These are phyloP conservation scores for Coleophora deauratella DNA, from an alignment of 2,888 invertebrate species.

Conservation along the genomic window DNA sequence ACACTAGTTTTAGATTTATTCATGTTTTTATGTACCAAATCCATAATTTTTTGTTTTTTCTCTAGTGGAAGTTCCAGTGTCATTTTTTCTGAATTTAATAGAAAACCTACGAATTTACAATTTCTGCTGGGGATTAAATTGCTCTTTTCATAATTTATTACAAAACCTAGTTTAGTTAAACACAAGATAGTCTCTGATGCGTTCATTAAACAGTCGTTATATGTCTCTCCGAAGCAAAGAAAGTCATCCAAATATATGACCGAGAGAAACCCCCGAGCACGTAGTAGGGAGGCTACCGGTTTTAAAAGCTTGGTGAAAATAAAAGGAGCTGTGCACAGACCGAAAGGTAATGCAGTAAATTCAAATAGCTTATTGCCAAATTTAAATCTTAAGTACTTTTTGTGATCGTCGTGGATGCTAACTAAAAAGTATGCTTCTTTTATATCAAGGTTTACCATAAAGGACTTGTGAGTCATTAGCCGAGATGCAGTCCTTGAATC, in stretches of 20 bases:
- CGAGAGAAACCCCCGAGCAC: neutral
- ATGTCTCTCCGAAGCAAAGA: neutral
- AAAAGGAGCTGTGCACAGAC: slow-evolving; percentile 4
- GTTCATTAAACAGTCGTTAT: neutral
- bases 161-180: neutral
- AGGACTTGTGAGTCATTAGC: neutral
- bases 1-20: neutral
- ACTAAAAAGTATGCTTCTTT: slow-evolving; percentile 3
- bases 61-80: neutral
- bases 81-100: neutral
- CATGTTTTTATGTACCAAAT: neutral
- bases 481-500: slow-evolving; percentile 2
- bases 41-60: neutral
- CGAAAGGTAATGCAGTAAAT: slow-evolving; percentile 3
- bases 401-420: neutral
- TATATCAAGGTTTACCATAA: neutral
- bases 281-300: neutral
- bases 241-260: slow-evolving; percentile 1
- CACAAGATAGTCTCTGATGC: neutral
- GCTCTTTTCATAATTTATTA: slow-evolving; percentile 1
- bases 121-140: neutral
- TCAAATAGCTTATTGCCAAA: neutral
- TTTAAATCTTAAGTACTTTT: neutral
- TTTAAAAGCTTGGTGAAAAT: slow-evolving; percentile 8
- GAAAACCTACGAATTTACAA: slow-evolving; percentile 1